These are phyloP conservation scores for Andricus curvator DNA, from an alignment of 2,888 invertebrate species.

Conservation along the genomic window DNA sequence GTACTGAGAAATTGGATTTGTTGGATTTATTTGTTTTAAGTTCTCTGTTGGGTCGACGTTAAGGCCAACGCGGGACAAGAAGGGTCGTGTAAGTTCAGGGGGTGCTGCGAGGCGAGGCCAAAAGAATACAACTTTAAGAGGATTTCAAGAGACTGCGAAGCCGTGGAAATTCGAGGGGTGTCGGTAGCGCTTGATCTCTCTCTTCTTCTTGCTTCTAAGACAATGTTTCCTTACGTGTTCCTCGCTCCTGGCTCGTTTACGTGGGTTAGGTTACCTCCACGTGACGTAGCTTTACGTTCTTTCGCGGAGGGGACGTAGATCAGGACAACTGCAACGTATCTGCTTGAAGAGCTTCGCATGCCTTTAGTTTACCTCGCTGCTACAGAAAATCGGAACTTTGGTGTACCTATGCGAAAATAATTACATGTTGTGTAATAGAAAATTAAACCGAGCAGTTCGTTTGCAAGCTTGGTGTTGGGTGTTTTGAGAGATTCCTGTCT, in stretches of 20 bases:
- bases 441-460: not conserved
- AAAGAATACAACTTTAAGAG: constrained; percentile 78
- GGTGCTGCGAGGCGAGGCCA: constrained; percentile 73
- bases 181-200: constrained; percentile 74
- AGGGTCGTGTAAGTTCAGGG: constrained; percentile 46
- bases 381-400: not conserved
- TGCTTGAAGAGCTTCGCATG: constrained; percentile 6
- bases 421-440: not conserved
- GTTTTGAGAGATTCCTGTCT: constrained; percentile 43
- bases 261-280: constrained; percentile 66
- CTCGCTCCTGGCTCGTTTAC: constrained; percentile 55
- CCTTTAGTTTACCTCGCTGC: not conserved
- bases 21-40: constrained; percentile 72
- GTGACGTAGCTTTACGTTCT: not conserved
- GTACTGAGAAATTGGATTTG: constrained; percentile 71
- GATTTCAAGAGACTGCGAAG: constrained; percentile 77
- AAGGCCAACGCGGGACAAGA: constrained; percentile 44
- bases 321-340: constrained; percentile 3
- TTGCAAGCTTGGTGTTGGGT: constrained; percentile 42
- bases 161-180: constrained; percentile 78
- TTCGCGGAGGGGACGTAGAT: not conserved
- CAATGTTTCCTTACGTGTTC: constrained; percentile 52
- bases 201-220: constrained; percentile 53
- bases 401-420: not conserved
- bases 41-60: constrained; percentile 55